Conservation (phyloP, 2,797 vertebrate species). For the Lycodopsis pacificus region DNA sequence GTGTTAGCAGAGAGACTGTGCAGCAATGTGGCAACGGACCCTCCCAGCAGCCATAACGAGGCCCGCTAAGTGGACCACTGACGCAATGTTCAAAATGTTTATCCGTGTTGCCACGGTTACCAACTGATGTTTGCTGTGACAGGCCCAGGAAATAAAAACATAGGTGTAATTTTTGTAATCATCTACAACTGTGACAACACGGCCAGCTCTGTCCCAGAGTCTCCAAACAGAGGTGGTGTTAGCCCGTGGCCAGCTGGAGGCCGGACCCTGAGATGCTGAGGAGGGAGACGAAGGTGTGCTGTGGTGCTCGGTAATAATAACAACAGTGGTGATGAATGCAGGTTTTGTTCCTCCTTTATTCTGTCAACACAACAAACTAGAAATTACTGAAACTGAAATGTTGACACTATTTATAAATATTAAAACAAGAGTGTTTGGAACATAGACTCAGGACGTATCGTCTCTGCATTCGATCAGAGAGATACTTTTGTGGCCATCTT, state of each 20-base stretch:
- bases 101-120: slow-evolving; percentile 3
- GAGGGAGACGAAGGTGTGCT: slow-evolving; percentile 16
- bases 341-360: neutral
- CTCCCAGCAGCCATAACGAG: slow-evolving; percentile 3
- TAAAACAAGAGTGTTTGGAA: too few species aligned
- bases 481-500: neutral
- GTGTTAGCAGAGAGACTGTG: slow-evolving; percentile 7
- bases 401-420: neutral
- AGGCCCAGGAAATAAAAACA: slow-evolving; percentile 8
- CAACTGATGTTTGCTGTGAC: neutral
- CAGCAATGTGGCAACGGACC: neutral
- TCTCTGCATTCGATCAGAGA: neutral
- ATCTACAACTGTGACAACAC: neutral
- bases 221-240: slow-evolving; percentile 89
- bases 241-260: slow-evolving; percentile 82
- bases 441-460: neutral
- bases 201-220: slow-evolving; percentile 68
- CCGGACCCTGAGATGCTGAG: slow-evolving; percentile 66
- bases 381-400: neutral
- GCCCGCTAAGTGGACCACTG: slow-evolving; percentile 1
- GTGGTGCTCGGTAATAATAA: neutral
- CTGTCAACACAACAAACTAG: neutral
- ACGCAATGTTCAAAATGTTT: neutral
- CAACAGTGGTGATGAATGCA: neutral
- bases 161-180: slow-evolving; percentile 10